Evolutionary conservation across 2,888 invertebrate species (phyloP).

Genomic region (Dicyrtomina minuta): DNA sequence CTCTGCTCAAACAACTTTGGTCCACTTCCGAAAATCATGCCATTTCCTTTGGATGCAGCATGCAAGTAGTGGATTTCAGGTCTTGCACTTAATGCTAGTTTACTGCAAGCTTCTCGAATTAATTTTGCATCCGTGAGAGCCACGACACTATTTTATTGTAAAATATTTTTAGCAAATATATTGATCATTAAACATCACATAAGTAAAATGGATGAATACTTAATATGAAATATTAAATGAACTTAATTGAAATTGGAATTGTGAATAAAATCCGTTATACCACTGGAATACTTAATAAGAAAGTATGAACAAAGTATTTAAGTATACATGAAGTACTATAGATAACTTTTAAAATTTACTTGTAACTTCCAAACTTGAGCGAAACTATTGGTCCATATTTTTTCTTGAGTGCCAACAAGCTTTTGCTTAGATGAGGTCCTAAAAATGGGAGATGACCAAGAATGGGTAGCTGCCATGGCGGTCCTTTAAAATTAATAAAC

Average conservation of each 20-base stretch:
- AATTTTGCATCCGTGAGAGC: background rate
- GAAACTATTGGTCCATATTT: constrained; percentile 2
- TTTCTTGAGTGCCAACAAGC: background rate
- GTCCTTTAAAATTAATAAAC: background rate
- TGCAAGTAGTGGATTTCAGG: background rate
- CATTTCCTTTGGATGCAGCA: background rate
- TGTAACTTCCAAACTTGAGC: constrained; percentile 3
- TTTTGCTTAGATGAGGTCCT: background rate
- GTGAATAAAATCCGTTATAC: no score
- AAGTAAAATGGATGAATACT: no score
- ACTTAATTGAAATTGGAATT: no score
- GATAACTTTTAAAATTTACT: no score
- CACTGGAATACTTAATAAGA: no score
- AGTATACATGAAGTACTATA: no score
- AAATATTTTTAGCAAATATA: no score
- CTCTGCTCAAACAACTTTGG: background rate
- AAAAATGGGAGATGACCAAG: background rate
- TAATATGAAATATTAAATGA: no score
- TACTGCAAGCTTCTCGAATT: background rate
- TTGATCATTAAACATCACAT: no score
- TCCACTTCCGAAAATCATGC: background rate
- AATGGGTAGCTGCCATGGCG: background rate
- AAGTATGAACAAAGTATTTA: no score
- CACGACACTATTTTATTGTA: background rate
- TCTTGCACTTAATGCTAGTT: background rate